Evolutionary conservation across 2,888 invertebrate genomes (phyloP).

Genomic region (Noctua janthe): DNA sequence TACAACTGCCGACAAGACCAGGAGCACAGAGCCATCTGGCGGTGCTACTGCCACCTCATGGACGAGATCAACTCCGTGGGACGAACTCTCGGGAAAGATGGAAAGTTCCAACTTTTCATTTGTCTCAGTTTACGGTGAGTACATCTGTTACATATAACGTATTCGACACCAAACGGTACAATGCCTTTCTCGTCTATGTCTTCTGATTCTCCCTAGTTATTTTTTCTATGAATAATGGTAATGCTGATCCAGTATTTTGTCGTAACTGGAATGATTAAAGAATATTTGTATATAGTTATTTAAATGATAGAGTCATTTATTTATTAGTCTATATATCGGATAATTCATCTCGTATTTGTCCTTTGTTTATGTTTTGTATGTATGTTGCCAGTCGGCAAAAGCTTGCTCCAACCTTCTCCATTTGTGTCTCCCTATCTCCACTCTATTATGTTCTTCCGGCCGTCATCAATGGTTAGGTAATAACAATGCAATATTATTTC

Average conservation of each 20-base stretch:
- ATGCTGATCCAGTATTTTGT: background rate
- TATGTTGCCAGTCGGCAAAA: background rate
- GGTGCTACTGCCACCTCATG: slow-evolving; percentile 96
- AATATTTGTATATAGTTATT: no score
- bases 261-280: no score
- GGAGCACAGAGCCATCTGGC: slow-evolving; percentile 94
- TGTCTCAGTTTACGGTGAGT: slow-evolving; percentile 97
- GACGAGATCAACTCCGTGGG: slow-evolving; percentile 96
- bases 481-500: slow-evolving; percentile 64
- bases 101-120: slow-evolving; percentile 99
- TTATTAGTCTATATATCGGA: background rate
- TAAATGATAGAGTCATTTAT: background rate
- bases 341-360: background rate
- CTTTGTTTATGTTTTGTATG: background rate
- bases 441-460: background rate
- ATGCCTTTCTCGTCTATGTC: background rate
- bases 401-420: background rate
- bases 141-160: background rate
- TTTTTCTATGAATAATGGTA: background rate
- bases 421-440: background rate
- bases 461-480: background rate
- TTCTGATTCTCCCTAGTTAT: background rate
- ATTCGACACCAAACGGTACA: background rate
- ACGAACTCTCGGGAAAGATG: slow-evolving; percentile 97
- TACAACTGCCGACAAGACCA: slow-evolving; percentile 87